These are phyloP conservation scores for Coluber constrictor DNA, from an alignment of 2,797 vertebrate genomes.

Conservation along the genomic window DNA sequence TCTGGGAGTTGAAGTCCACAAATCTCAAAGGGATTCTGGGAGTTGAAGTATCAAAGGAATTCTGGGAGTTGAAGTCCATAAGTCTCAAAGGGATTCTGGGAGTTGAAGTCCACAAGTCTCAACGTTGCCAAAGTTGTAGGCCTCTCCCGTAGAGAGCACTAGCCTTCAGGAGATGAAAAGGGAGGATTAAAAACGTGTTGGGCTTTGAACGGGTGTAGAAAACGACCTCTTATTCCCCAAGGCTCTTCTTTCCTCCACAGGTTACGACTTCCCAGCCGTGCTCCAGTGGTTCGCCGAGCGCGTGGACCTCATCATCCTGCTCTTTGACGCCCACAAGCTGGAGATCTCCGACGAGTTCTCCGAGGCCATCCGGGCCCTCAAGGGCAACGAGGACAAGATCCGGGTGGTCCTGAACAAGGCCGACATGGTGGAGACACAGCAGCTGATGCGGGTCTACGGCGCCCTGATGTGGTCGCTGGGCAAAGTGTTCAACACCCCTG, in stretches of 20 bases:
- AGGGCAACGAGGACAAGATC: constrained; percentile 92
- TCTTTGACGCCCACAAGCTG: constrained; percentile 94
- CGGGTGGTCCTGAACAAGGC: constrained; percentile 96
- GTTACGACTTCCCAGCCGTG: constrained; percentile 90
- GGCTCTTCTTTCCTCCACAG: constrained; percentile 59
- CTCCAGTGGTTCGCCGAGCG: constrained; percentile 93
- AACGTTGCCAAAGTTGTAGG: too few relatives aligned
- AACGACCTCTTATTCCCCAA: neutral
- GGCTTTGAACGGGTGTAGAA: too few relatives aligned
- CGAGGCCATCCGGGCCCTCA: constrained; percentile 86
- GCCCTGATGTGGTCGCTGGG: constrained; percentile 96
- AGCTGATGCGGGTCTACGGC: constrained; percentile 93
- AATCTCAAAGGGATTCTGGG: too few relatives aligned
- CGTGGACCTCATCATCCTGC: constrained; percentile 89
- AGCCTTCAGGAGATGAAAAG: too few relatives aligned
- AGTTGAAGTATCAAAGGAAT: too few relatives aligned
- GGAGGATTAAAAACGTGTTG: too few relatives aligned
- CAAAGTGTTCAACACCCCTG: constrained; percentile 89
- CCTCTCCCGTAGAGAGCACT: too few relatives aligned
- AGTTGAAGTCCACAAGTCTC: too few relatives aligned
- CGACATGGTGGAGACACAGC: constrained; percentile 92
- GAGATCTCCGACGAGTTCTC: constrained; percentile 95
- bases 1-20: too few relatives aligned
- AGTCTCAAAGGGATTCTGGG: too few relatives aligned
- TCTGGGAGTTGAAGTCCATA: too few relatives aligned